A percentile compares a stretch with the other conserved stretches of the same genome.
Evolutionary conservation across 2,888 invertebrate species (phyloP).

Genomic region (Microchrysa polita): DNA sequence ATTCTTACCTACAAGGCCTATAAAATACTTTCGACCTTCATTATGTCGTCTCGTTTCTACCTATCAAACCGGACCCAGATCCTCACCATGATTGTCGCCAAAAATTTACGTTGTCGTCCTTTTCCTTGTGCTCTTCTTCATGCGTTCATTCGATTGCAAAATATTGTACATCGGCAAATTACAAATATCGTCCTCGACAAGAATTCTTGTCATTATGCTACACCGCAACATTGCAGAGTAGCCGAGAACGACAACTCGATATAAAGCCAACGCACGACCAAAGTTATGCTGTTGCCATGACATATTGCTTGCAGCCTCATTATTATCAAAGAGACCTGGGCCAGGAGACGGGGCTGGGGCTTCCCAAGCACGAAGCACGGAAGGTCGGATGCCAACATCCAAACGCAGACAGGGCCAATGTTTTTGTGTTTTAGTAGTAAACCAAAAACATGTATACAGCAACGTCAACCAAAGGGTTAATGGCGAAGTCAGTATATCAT

Average conservation of each 20-base stretch:
- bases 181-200: conserved; percentile 44
- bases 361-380: background rate
- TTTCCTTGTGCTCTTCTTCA: background rate
- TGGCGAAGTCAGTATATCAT: conserved; percentile 1
- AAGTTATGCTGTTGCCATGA: conserved; percentile 23
- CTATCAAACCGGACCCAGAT: conserved; percentile 1
- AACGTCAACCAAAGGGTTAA: conserved; percentile 33
- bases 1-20: conserved; percentile 29
- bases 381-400: too few relatives aligned
- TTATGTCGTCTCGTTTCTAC: background rate
- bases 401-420: background rate
- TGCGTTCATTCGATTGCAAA: background rate
- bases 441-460: background rate
- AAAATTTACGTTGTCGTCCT: too few relatives aligned
- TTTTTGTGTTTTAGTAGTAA: background rate
- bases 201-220: conserved; percentile 46
- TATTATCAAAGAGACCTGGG: too few relatives aligned
- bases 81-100: too few relatives aligned
- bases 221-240: conserved; percentile 49
- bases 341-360: too few relatives aligned
- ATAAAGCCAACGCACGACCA: conserved; percentile 44
- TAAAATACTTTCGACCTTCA: background rate
- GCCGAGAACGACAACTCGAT: conserved; percentile 47
- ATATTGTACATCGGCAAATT: conserved; percentile 47
- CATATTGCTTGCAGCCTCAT: conserved; percentile 14